A percentile compares a stretch with the other conserved stretches of the same genome.
Evolutionary conservation across 2,797 vertebrate species (phyloP).

Genomic region (Hydrocynus forskahlii): DNA sequence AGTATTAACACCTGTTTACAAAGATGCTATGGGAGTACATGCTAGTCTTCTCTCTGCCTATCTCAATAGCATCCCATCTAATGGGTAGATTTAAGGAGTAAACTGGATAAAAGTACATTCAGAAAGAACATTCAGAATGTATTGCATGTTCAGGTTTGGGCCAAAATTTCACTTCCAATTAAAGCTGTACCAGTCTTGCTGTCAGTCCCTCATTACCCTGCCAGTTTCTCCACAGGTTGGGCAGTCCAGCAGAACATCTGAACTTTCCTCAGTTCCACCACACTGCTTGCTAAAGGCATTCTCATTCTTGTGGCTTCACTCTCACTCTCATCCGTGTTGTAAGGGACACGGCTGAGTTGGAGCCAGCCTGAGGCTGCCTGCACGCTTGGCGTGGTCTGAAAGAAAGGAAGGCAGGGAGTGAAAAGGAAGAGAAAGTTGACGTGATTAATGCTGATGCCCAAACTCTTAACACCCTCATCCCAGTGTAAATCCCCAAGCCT

Average conservation of each 20-base stretch:
- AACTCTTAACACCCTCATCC: constrained; percentile 52
- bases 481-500: constrained; percentile 19
- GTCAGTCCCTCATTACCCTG: constrained; percentile 20
- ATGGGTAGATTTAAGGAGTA: too few species aligned
- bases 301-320: constrained; percentile 33
- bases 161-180: neutral
- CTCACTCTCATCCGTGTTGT: constrained; percentile 26
- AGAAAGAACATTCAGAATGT: too few species aligned
- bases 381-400: constrained; percentile 44
- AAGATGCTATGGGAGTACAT: too few species aligned
- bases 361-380: constrained; percentile 28
- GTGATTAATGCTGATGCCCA: constrained; percentile 51
- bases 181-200: neutral
- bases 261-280: constrained; percentile 69
- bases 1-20: too few species aligned
- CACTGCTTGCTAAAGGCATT: constrained; percentile 68
- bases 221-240: constrained; percentile 20
- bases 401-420: constrained; percentile 28
- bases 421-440: constrained; percentile 46
- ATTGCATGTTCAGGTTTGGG: neutral
- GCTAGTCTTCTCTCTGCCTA: too few species aligned
- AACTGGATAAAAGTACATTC: too few species aligned
- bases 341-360: constrained; percentile 38
- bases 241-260: constrained; percentile 64
- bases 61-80: too few species aligned